These are phyloP conservation scores for Agrypnus murinus DNA, from an alignment of 2,888 invertebrate genomes.

Conservation along the genomic window DNA sequence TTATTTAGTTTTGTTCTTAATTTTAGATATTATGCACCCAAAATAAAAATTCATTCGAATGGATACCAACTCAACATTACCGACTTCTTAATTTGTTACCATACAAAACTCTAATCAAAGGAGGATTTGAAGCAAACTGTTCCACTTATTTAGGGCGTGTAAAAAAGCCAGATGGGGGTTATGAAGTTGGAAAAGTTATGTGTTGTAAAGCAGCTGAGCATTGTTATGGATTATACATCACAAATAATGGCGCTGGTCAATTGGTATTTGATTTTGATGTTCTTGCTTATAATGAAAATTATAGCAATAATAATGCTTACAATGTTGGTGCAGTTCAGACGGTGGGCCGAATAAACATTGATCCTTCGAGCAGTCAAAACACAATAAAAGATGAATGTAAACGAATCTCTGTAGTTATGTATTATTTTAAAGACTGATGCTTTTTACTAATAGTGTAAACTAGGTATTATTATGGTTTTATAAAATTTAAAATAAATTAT, in stretches of 20 bases:
- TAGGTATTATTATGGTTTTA: too few species aligned
- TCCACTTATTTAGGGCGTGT: not conserved
- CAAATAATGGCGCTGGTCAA: not conserved
- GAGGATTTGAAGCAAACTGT: conserved; percentile 7
- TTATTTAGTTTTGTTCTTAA: too few species aligned
- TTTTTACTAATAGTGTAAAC: too few species aligned
- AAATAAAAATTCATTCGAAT: not conserved
- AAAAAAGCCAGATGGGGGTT: not conserved
- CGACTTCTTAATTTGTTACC: too few species aligned
- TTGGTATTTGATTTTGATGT: not conserved
- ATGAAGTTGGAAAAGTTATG: conserved; percentile 1
- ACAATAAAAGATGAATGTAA: too few species aligned
- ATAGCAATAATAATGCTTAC: not conserved
- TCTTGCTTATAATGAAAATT: conserved; percentile 3
- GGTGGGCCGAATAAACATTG: too few species aligned
- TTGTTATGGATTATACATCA: conserved; percentile 9
- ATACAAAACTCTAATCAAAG: not conserved
- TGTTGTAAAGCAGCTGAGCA: not conserved
- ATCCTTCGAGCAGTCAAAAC: too few species aligned
- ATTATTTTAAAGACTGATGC: too few species aligned
- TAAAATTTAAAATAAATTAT: too few species aligned
- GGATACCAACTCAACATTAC: not conserved
- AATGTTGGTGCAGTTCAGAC: too few species aligned
- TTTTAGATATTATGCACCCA: not conserved
- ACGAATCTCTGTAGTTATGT: too few species aligned